Percentiles rank a stretch among this genome's conserved stretches.
Conservation (phyloP, 2,797 vertebrate species). For the Podarcis siculus region DNA sequence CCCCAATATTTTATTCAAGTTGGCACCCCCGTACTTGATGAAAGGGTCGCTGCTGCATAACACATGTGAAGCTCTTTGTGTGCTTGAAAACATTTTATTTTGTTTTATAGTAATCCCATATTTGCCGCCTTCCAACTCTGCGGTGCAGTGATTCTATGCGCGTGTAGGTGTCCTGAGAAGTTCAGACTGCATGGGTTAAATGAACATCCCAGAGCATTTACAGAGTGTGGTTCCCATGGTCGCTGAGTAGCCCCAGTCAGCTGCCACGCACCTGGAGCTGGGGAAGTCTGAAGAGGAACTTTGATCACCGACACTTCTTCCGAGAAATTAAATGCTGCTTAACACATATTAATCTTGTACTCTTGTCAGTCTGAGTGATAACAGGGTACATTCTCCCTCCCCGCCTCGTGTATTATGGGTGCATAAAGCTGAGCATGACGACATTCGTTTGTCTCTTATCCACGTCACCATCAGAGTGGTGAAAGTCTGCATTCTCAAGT, state of each 20-base stretch:
- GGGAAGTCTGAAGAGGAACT: not conserved
- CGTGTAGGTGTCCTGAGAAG: not conserved
- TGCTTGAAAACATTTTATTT: too few species aligned
- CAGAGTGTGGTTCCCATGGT: not conserved
- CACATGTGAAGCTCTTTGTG: too few species aligned
- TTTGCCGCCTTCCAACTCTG: too few species aligned
- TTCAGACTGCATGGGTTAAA: not conserved
- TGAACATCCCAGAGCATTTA: not conserved
- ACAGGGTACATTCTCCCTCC: not conserved
- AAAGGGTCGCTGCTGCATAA: too few species aligned
- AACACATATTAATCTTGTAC: not conserved
- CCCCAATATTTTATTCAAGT: too few species aligned
- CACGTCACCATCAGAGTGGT: not conserved
- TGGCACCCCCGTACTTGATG: too few species aligned
- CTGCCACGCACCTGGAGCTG: not conserved
- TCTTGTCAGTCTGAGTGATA: not conserved
- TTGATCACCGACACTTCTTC: not conserved
- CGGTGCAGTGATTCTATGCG: not conserved
- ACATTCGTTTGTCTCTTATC: not conserved
- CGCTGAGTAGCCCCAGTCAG: not conserved
- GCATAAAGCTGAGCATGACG: too few species aligned
- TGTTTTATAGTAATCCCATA: too few species aligned
- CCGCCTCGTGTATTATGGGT: not conserved
- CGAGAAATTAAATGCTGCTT: constrained; percentile 1
- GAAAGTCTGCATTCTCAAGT: not conserved